phyloP scores from a whole-genome alignment of 92 coral and sea anemone genomes.

The Actinostola sp. region DNA sequence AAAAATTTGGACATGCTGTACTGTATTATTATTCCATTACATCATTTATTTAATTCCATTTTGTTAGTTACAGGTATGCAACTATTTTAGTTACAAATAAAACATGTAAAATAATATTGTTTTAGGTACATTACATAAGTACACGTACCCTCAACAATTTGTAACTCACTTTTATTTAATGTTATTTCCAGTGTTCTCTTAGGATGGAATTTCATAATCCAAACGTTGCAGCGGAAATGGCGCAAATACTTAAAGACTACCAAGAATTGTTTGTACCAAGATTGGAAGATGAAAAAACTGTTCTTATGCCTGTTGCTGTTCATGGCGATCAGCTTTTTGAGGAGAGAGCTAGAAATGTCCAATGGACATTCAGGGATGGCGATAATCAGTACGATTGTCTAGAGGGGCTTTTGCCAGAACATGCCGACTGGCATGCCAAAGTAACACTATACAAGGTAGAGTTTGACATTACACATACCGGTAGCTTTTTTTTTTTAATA shows the following conservation, averaged over 20 bases:
- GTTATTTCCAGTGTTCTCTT: slow-evolving; percentile 66
- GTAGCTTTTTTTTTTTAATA: not conserved
- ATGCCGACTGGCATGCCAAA: slow-evolving; percentile 61
- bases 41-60: no score
- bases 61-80: no score
- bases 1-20: no score
- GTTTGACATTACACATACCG: not conserved
- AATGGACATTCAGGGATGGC: slow-evolving; percentile 64
- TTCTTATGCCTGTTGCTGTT: slow-evolving; percentile 25
- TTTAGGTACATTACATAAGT: no score
- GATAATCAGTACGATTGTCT: slow-evolving; percentile 38
- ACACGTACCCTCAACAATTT: no score
- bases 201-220: slow-evolving; percentile 52
- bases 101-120: no score
- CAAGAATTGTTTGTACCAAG: slow-evolving; percentile 57
- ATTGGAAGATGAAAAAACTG: slow-evolving; percentile 14
- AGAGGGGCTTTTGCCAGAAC: slow-evolving; percentile 55
- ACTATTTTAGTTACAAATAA: no score
- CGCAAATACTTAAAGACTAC: slow-evolving; percentile 38
- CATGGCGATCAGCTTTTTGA: slow-evolving; percentile 71
- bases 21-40: no score
- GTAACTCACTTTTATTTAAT: no score
- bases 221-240: slow-evolving; percentile 64
- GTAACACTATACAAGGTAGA: slow-evolving; percentile 52
- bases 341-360: slow-evolving; percentile 59